Percentiles rank a stretch among this genome's conserved stretches.
phyloP scores from a whole-genome alignment of 2,888 invertebrate genomes.

The Acleris sparsana region DNA sequence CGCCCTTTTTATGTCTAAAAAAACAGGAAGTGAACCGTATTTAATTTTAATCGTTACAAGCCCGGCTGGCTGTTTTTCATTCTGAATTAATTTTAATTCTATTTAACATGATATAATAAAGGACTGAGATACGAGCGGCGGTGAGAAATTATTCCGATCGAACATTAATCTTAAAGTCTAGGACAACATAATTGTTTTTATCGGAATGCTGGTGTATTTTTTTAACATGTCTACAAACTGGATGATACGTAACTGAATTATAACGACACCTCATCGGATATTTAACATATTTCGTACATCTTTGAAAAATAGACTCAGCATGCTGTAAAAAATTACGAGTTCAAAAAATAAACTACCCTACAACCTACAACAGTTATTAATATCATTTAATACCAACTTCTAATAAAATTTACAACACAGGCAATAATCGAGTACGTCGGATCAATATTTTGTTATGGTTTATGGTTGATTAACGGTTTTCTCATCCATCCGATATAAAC shows the following conservation, averaged over 20 bases:
- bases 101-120: conserved; percentile 71
- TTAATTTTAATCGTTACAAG: conserved; percentile 73
- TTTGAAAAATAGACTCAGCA: no score
- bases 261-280: no score
- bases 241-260: no score
- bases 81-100: conserved; percentile 69
- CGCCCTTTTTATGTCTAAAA: conserved; percentile 56
- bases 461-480: conserved; percentile 17
- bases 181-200: conserved; percentile 17
- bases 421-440: conserved; percentile 1
- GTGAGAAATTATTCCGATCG: conserved; percentile 38
- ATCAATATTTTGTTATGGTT: conserved; percentile 18
- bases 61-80: conserved; percentile 61
- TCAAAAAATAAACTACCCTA: no score
- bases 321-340: no score
- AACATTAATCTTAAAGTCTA: conserved; percentile 13
- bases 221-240: no score
- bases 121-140: conserved; percentile 49
- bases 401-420: conserved; percentile 3
- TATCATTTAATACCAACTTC: background rate
- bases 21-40: conserved; percentile 63
- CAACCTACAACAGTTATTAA: no score
- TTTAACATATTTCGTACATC: no score
- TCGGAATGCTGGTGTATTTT: background rate
- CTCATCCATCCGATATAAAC: conserved; percentile 6